Conservation (phyloP, 2,797 vertebrate species). For the Eulemur rubriventer region DNA sequence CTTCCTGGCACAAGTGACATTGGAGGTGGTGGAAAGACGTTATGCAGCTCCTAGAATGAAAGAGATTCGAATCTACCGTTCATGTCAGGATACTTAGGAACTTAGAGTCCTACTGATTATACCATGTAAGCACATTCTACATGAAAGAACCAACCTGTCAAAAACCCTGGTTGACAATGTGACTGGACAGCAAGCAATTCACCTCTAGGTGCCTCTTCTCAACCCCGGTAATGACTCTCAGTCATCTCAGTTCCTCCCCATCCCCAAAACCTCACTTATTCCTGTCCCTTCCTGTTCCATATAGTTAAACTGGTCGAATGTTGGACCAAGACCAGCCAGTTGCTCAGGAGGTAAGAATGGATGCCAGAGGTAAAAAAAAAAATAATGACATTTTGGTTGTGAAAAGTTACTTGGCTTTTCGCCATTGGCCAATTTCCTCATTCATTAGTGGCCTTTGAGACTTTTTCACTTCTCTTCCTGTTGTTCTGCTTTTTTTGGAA, state of each 20-base stretch:
- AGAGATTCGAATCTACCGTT: not conserved
- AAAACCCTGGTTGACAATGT: not conserved
- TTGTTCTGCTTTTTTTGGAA: conserved; percentile 53
- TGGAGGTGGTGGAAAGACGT: not conserved
- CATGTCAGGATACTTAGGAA: not conserved
- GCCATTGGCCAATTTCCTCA: conserved; percentile 31
- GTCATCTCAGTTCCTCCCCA: not conserved
- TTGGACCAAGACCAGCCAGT: not conserved
- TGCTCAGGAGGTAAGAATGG: not conserved
- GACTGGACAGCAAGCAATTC: not conserved
- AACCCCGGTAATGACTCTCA: not conserved
- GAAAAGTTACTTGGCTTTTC: conserved; percentile 25
- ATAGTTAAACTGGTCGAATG: not conserved
- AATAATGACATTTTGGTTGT: not conserved
- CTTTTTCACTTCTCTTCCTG: conserved; percentile 27
- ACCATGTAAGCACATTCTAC: not conserved
- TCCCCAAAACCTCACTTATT: not conserved
- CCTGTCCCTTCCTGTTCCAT: not conserved
- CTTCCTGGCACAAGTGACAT: not conserved
- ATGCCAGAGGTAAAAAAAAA: not conserved
- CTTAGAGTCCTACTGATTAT: not conserved
- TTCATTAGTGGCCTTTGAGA: not conserved
- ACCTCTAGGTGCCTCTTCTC: not conserved
- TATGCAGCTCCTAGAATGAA: not conserved
- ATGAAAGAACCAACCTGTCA: not conserved